Conservation (phyloP, 2,888 invertebrate species). For the Drosophila yooni region DNA sequence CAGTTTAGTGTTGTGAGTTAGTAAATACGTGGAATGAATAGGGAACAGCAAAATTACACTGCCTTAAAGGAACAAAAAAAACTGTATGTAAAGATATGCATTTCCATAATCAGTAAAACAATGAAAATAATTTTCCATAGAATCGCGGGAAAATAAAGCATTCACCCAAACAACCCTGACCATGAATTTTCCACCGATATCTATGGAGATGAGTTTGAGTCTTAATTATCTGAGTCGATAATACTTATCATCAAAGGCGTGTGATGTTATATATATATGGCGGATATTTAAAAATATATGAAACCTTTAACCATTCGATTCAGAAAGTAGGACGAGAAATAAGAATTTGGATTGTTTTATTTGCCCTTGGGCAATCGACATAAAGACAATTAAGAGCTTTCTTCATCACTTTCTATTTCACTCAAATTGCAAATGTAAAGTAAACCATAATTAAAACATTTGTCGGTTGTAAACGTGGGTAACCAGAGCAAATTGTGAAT, state of each 20-base stretch:
- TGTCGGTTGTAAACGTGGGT: constrained; percentile 68
- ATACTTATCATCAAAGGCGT: not conserved
- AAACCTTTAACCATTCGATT: not conserved
- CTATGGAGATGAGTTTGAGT: not conserved
- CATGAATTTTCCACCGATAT: not conserved
- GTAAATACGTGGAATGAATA: not conserved
- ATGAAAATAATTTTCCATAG: not conserved
- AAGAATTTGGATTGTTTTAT: constrained; percentile 5
- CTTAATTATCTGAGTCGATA: not conserved
- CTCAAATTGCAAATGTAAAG: constrained; percentile 61
- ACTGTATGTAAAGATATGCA: not conserved
- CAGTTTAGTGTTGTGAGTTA: not conserved
- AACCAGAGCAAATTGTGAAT: constrained; percentile 84
- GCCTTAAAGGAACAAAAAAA: not conserved
- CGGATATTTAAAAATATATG: not conserved
- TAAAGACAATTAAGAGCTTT: constrained; percentile 38
- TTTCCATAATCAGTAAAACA: not conserved
- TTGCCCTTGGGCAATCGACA: constrained; percentile 15
- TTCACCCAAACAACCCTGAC: not conserved
- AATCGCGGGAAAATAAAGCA: too few species aligned
- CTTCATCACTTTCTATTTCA: constrained; percentile 35
- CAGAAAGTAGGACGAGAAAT: not conserved
- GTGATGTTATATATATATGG: not conserved
- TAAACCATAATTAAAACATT: constrained; percentile 74
- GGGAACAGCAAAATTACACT: not conserved